phyloP scores from a whole-genome alignment of 1,140 invertebrate genomes.

The Drosophila asahinai region DNA sequence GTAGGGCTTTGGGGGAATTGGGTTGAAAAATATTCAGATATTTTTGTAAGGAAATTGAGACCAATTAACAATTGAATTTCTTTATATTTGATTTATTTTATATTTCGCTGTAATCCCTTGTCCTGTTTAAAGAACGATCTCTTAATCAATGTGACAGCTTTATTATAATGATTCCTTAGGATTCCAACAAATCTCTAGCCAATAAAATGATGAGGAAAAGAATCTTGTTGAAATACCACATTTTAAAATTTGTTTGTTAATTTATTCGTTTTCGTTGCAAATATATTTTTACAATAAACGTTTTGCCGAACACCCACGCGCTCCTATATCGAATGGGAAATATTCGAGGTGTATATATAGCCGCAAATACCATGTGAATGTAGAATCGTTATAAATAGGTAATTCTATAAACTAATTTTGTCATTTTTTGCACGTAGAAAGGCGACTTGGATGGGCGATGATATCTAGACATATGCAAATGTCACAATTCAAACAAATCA shows the following conservation, averaged over 20 bases:
- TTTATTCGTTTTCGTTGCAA: slow-evolving; percentile 23
- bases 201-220: slow-evolving; percentile 6
- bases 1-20: not conserved
- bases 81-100: not conserved
- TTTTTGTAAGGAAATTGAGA: not conserved
- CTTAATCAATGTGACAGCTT: slow-evolving; percentile 9
- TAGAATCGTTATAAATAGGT: slow-evolving; percentile 58
- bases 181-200: slow-evolving; percentile 9
- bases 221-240: slow-evolving; percentile 17
- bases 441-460: slow-evolving; percentile 34
- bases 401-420: slow-evolving; percentile 67
- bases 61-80: not conserved
- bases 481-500: slow-evolving; percentile 71
- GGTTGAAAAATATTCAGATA: not conserved
- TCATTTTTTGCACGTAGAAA: slow-evolving; percentile 70
- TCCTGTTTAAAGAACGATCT: slow-evolving; percentile 24
- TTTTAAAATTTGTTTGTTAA: slow-evolving; percentile 7
- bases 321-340: slow-evolving; percentile 44
- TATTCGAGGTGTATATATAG: slow-evolving; percentile 45
- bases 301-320: slow-evolving; percentile 41
- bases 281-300: slow-evolving; percentile 48
- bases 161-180: not conserved
- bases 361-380: not conserved
- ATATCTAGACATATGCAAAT: slow-evolving; percentile 72
- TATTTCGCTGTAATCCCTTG: slow-evolving; percentile 11